Base-by-base conservation (phyloP, 2,797 vertebrate species). In the Bucorvus abyssinicus region DNA sequence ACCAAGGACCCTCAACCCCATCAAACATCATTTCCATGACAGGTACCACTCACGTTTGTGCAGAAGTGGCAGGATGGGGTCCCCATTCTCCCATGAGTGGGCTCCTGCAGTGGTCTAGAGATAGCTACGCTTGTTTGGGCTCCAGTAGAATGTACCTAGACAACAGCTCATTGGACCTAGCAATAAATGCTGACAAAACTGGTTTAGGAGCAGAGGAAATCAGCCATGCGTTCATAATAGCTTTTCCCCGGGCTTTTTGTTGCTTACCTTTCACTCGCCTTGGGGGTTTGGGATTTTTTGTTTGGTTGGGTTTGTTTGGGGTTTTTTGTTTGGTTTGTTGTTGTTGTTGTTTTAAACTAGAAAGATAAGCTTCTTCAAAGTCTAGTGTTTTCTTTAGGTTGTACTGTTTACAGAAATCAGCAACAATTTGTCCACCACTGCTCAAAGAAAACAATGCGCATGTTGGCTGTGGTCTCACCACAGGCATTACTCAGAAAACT, bases 381-480 rank as follows among this genome's bases (percentile, higher is more conserved):
- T 16, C 53, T 47, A 64, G 14, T 16, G 10, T 24, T 90, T 77
- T 82, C 67, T 55, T 92, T 59, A 85, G 20, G 64, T 22, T 82
- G 38, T 30, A 42, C 19, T 76, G 30, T 47, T 90, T 78, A 91
- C 36, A 90, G 42, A 84, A 78, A 74, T 19, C 0, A 1, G 34
- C 53, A 95, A 61, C 73, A 79, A 95, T 78, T 78, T 93, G 92
- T 92, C 50, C 2, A 2, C 65, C 74, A 45, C 16, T 34, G 59
- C 55, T 87, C n/a, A 71, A 80, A 49, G 52, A 70, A 91, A 70
- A 77, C 38, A 71, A 83, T 3, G 7, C 27, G 19, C 13, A 30
- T 44, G 61, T 69, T 95, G 60, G 80, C 89, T 77, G 82, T 65
- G 84, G 89, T 24, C 78, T 84, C 71, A 78, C 84, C 84, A 84